These are phyloP conservation scores for Cyrtorhinus lividipennis DNA, from an alignment of 1,140 invertebrate species.

Conservation along the genomic window DNA sequence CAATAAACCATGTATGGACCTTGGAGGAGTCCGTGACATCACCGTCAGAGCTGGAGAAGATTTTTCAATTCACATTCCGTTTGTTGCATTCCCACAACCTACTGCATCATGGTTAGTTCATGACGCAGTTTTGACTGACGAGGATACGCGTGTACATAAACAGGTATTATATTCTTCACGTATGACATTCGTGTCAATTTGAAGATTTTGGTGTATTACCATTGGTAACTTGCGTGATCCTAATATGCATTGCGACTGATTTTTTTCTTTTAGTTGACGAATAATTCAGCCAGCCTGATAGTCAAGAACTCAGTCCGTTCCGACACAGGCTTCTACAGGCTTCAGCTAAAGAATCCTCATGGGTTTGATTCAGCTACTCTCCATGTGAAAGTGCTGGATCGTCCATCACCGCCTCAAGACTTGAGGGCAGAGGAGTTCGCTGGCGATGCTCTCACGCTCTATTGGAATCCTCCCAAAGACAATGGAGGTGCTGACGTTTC, in stretches of 20 bases:
- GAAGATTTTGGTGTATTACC: background rate
- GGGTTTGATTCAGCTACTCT: conserved; percentile 88
- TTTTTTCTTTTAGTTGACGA: conserved; percentile 43
- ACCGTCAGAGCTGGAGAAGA: conserved; percentile 93
- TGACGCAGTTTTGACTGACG: conserved; percentile 57
- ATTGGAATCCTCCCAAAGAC: conserved; percentile 91
- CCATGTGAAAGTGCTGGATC: conserved; percentile 86
- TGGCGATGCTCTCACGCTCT: conserved; percentile 85
- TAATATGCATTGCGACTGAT: no score
- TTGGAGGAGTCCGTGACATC: conserved; percentile 84
- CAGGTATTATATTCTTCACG: conserved; percentile 34
- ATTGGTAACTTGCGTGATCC: background rate
- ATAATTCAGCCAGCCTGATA: conserved; percentile 74
- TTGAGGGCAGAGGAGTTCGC: conserved; percentile 83
- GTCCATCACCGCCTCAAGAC: conserved; percentile 74
- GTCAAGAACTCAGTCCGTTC: conserved; percentile 80
- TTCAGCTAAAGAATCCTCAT: conserved; percentile 85
- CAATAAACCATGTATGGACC: conserved; percentile 89
- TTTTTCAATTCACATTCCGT: conserved; percentile 91
- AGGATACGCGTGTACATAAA: conserved; percentile 60
- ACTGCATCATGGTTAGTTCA: conserved; percentile 83
- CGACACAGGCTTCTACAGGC: conserved; percentile 81
- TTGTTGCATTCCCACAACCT: conserved; percentile 87
- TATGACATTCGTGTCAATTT: no score
- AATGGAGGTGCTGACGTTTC: conserved; percentile 90